A percentile compares a stretch with the other conserved stretches of the same genome.
These are phyloP conservation scores for Conops quadrifasciatus DNA, from an alignment of 2,888 invertebrate species.

Conservation along the genomic window DNA sequence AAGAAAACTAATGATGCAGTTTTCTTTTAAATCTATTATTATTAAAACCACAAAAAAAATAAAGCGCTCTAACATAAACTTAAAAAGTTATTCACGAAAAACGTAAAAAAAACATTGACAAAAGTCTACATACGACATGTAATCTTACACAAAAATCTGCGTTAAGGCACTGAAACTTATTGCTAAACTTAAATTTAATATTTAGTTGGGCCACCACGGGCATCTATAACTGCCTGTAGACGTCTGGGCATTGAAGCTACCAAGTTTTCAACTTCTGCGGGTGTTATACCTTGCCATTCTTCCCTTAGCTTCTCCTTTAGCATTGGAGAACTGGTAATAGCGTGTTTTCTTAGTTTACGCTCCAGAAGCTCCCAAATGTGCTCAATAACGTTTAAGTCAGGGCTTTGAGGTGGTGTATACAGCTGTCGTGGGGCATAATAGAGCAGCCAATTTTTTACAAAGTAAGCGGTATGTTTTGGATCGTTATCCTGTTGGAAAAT, in stretches of 20 bases:
- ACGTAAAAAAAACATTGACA: neutral
- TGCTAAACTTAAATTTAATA: neutral
- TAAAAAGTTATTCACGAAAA: neutral
- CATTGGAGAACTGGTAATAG: too few relatives aligned
- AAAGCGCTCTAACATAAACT: neutral
- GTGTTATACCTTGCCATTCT: slow-evolving; percentile 10
- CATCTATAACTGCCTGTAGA: slow-evolving; percentile 12
- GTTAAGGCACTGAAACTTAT: neutral
- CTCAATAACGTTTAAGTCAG: too few relatives aligned
- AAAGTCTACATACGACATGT: slow-evolving; percentile 3
- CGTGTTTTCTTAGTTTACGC: too few relatives aligned
- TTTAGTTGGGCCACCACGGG: neutral
- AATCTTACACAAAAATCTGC: neutral
- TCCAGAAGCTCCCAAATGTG: too few relatives aligned
- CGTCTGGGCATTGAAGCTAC: neutral
- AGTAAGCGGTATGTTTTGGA: too few relatives aligned
- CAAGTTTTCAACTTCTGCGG: neutral
- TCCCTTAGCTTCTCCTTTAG: too few relatives aligned
- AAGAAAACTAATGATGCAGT: neutral
- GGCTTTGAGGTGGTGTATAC: too few relatives aligned
- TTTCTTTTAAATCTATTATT: neutral
- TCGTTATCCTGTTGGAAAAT: too few relatives aligned
- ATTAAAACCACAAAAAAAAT: neutral
- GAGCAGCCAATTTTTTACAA: too few relatives aligned
- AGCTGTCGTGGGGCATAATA: too few relatives aligned